Conservation (phyloP, 2,113 vertebrate species). For the Bufo bufo region DNA sequence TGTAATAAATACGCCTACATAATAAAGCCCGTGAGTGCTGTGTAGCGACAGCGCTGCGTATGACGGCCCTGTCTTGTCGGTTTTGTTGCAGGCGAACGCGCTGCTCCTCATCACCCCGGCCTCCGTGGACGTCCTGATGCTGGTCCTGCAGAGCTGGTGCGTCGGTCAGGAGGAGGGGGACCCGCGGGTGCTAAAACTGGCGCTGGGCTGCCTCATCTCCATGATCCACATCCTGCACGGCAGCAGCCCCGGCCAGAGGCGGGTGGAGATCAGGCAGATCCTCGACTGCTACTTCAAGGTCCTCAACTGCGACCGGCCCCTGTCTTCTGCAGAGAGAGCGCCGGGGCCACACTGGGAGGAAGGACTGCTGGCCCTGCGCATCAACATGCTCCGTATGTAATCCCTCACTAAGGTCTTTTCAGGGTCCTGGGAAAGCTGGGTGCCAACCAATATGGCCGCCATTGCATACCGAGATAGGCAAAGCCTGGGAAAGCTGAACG, state of each 20-base stretch:
- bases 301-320: conserved; percentile 84
- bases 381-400: conserved; percentile 89
- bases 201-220: conserved; percentile 78
- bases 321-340: conserved; percentile 46
- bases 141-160: conserved; percentile 76
- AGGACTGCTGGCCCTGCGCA: conserved; percentile 77
- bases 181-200: conserved; percentile 67
- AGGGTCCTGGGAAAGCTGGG: no score
- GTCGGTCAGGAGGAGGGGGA: conserved; percentile 57
- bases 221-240: conserved; percentile 86
- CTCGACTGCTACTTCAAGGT: conserved; percentile 89
- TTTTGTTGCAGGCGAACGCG: conserved; percentile 80
- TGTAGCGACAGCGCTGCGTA: no score
- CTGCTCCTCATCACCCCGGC: conserved; percentile 77
- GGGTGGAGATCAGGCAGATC: conserved; percentile 80
- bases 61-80: no score
- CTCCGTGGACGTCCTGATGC: conserved; percentile 82
- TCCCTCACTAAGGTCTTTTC: not conserved
- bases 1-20: no score
- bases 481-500: no score
- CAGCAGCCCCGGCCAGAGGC: conserved; percentile 78
- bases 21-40: no score
- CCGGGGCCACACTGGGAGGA: conserved; percentile 74
- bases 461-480: no score
- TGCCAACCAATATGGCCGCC: no score